Conservation (phyloP, 1,140 invertebrate genomes). For the Psix sp. region DNA sequence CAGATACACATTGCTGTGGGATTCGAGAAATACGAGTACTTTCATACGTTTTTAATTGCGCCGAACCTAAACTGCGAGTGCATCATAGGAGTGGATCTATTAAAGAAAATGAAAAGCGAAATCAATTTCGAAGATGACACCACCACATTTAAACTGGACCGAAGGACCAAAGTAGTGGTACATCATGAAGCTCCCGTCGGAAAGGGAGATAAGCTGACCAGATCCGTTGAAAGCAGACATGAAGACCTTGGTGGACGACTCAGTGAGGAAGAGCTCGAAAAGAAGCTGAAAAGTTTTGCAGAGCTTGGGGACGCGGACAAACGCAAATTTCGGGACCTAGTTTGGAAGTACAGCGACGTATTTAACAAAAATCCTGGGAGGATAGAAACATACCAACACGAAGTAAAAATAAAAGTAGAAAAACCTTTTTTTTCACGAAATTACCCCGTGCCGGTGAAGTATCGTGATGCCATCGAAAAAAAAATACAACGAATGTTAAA, state of each 20-base stretch:
- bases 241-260: no score
- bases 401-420: conserved; percentile 31
- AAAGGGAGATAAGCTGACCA: no score
- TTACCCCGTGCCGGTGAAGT: conserved; percentile 45
- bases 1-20: no score
- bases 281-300: neutral
- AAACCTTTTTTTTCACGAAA: conserved; percentile 20
- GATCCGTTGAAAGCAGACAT: neutral
- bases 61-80: no score
- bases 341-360: conserved; percentile 12
- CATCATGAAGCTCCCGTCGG: no score
- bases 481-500: conserved; percentile 44
- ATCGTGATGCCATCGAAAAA: conserved; percentile 25
- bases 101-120: no score
- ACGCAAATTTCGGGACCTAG: conserved; percentile 2
- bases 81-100: no score
- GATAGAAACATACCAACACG: conserved; percentile 31
- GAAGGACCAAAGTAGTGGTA: no score
- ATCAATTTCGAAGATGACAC: no score
- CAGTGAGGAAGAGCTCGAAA: neutral
- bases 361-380: conserved; percentile 36
- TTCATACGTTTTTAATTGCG: no score
- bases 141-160: no score
- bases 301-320: conserved; percentile 4
- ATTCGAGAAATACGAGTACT: no score